Percentiles rank a stretch among this genome's conserved stretches.
phyloP scores from a whole-genome alignment of 2,888 invertebrate species.

The Amaurobius ferox region DNA sequence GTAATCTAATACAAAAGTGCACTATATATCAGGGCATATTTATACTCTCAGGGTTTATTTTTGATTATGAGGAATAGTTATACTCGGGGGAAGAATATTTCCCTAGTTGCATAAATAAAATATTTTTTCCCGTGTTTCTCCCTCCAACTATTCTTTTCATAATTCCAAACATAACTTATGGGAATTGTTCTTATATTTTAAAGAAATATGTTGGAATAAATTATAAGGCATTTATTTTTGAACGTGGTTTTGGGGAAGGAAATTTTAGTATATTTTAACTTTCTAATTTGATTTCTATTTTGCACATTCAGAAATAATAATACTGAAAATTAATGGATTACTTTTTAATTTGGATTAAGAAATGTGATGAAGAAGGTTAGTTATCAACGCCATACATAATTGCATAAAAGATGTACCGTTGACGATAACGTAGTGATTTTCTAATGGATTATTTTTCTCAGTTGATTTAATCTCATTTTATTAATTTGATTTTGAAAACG shows the following conservation, averaged over 20 bases:
- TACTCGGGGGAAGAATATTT: not conserved
- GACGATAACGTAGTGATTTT: too few species aligned
- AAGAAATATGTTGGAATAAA: not conserved
- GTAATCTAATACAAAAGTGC: constrained; percentile 8
- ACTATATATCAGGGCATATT: constrained; percentile 10
- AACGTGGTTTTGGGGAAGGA: not conserved
- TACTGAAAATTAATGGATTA: too few species aligned
- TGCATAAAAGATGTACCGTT: too few species aligned
- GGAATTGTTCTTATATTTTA: not conserved
- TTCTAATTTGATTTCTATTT: too few species aligned
- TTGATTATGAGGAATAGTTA: constrained; percentile 13
- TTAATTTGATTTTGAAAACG: too few species aligned
- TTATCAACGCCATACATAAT: too few species aligned
- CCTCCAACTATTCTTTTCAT: not conserved
- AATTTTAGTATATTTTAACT: too few species aligned
- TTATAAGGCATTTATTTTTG: not conserved
- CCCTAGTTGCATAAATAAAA: not conserved
- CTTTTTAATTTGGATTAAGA: too few species aligned
- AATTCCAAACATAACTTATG: constrained; percentile 6
- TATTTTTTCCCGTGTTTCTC: not conserved
- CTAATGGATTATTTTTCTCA: too few species aligned
- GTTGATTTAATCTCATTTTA: too few species aligned
- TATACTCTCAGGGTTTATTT: not conserved
- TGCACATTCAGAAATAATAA: too few species aligned
- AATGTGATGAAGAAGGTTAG: too few species aligned